Conservation (phyloP, 2,113 vertebrate genomes). For the Aspidoscelis tigris region DNA sequence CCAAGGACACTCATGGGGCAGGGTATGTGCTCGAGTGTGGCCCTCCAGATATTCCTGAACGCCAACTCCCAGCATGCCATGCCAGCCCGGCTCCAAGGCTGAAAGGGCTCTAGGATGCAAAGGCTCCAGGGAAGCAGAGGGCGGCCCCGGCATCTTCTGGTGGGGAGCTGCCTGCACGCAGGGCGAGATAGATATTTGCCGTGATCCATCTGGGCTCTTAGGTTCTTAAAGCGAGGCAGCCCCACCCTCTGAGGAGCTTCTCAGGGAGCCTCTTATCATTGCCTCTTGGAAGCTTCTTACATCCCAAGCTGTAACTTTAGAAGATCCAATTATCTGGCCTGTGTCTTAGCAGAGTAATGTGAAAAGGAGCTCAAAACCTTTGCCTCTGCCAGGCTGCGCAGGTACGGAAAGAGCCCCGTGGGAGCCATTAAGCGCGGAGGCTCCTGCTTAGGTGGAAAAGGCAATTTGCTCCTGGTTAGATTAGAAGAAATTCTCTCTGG, state of each 20-base stretch:
- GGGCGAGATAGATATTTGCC: background rate
- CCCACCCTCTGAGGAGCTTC: background rate
- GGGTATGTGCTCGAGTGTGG: no score
- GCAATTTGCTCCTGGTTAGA: background rate
- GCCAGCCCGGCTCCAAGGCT: background rate
- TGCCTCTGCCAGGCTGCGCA: rapidly evolving
- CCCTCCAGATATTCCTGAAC: no score
- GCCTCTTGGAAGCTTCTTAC: rapidly evolving
- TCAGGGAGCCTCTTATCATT: background rate
- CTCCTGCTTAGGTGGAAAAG: background rate
- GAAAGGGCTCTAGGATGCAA: no score
- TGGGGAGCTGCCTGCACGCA: background rate
- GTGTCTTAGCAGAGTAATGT: rapidly evolving
- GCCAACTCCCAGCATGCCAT: no score
- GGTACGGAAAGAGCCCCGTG: rapidly evolving
- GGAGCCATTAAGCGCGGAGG: rapidly evolving
- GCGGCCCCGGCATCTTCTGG: no score
- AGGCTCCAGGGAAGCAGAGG: no score
- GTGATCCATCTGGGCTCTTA: background rate
- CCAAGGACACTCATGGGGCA: no score
- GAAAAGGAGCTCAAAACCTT: rapidly evolving
- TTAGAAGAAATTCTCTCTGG: background rate
- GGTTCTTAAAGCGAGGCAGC: constrained; percentile 38
- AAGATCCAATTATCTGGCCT: background rate
- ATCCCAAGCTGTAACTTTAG: rapidly evolving